Evolutionary conservation across 2,888 invertebrate species (phyloP).

Genomic region (Sinhomidia bicolor): DNA sequence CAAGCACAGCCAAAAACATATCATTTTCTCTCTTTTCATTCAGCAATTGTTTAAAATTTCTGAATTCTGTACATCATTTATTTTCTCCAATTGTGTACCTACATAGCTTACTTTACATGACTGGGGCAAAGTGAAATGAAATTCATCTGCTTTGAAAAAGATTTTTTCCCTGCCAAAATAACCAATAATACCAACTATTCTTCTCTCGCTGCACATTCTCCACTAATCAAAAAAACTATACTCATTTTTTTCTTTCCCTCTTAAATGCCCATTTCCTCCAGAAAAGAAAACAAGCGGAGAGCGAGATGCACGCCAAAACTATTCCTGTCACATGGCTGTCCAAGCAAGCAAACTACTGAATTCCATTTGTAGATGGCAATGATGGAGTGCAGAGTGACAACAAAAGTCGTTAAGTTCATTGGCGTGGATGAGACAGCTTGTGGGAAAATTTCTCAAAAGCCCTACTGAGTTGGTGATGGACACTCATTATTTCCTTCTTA

Average conservation of each 20-base stretch:
- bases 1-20: too few species aligned
- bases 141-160: too few species aligned
- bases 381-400: slow-evolving; percentile 77
- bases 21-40: too few species aligned
- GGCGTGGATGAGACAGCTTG: slow-evolving; percentile 74
- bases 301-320: not conserved
- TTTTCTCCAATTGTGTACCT: too few species aligned
- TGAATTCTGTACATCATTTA: too few species aligned
- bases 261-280: slow-evolving; percentile 23
- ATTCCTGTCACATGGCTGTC: slow-evolving; percentile 30
- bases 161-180: too few species aligned
- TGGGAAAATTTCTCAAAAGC: slow-evolving; percentile 76
- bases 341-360: slow-evolving; percentile 69
- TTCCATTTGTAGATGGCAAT: slow-evolving; percentile 69
- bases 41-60: too few species aligned
- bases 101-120: too few species aligned
- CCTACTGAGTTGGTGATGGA: slow-evolving; percentile 78
- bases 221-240: not conserved
- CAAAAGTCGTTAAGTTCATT: slow-evolving; percentile 79
- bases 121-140: too few species aligned
- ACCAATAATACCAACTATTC: too few species aligned
- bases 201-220: not conserved
- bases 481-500: slow-evolving; percentile 74
- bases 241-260: slow-evolving; percentile 10
- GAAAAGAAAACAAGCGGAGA: not conserved